These are phyloP conservation scores for Orientallactaga bullata DNA, from an alignment of 2,113 vertebrate genomes.

Conservation along the genomic window DNA sequence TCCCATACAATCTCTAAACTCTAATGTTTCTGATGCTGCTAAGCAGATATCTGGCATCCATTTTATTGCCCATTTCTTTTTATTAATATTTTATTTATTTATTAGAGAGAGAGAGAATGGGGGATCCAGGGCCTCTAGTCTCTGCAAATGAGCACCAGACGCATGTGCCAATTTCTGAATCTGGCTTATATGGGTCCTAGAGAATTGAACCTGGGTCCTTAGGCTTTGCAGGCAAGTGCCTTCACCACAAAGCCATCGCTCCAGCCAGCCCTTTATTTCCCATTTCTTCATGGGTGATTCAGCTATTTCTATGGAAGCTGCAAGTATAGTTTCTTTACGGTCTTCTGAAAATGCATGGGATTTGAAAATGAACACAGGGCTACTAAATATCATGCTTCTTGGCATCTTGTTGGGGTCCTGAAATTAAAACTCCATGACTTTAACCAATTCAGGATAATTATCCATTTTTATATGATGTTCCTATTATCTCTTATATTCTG, in stretches of 20 bases:
- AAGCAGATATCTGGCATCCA: not conserved
- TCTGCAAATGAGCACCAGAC: too few species aligned
- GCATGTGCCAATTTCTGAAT: too few species aligned
- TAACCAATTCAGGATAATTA: not conserved
- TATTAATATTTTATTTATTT: too few species aligned
- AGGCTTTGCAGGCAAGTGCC: too few species aligned
- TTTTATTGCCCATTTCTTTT: not conserved
- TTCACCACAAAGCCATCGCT: too few species aligned
- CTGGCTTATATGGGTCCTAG: too few species aligned
- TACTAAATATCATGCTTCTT: not conserved
- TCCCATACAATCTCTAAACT: not conserved
- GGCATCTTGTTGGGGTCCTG: not conserved
- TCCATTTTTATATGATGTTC: not conserved
- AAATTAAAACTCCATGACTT: not conserved
- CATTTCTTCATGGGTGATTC: too few species aligned
- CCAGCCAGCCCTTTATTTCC: too few species aligned
- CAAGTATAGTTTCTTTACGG: not conserved
- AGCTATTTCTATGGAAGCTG: not conserved
- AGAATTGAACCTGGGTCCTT: too few species aligned
- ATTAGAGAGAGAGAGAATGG: too few species aligned
- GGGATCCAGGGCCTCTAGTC: too few species aligned
- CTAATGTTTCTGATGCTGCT: not conserved
- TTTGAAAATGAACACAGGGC: not conserved
- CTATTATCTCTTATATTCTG: not conserved
- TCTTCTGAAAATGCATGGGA: conserved; percentile 1